A percentile compares a stretch with the other conserved stretches of the same genome.
These are phyloP conservation scores for Pangasius djambal DNA, from an alignment of 2,797 vertebrate species.

Conservation along the genomic window DNA sequence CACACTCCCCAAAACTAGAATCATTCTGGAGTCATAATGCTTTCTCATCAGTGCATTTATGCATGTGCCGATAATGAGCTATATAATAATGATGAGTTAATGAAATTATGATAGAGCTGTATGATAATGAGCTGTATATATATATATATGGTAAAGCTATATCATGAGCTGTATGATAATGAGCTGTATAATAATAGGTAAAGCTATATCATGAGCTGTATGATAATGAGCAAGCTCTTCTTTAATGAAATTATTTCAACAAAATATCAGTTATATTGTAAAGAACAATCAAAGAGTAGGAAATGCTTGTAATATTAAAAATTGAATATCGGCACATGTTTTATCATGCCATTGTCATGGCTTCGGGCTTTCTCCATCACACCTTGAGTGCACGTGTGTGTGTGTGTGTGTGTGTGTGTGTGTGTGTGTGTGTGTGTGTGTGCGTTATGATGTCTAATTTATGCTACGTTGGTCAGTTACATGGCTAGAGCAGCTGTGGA, in stretches of 20 bases:
- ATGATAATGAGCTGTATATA: no score
- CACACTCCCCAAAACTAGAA: no score
- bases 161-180: no score
- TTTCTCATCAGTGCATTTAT: neutral
- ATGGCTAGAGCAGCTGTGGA: neutral
- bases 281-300: neutral
- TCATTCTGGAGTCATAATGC: no score
- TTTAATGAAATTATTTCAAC: neutral
- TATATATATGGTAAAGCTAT: no score
- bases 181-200: no score
- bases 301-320: neutral
- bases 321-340: neutral
- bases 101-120: no score
- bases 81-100: no score
- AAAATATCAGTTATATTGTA: neutral
- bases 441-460: neutral
- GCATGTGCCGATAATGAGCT: neutral
- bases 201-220: no score
- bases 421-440: neutral
- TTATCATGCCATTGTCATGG: neutral
- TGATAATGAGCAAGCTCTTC: no score
- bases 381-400: neutral
- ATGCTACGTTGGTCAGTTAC: neutral
- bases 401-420: neutral
- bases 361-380: neutral